These are phyloP conservation scores for Halictus rubicundus DNA, from an alignment of 1,140 invertebrate genomes.

Conservation along the genomic window DNA sequence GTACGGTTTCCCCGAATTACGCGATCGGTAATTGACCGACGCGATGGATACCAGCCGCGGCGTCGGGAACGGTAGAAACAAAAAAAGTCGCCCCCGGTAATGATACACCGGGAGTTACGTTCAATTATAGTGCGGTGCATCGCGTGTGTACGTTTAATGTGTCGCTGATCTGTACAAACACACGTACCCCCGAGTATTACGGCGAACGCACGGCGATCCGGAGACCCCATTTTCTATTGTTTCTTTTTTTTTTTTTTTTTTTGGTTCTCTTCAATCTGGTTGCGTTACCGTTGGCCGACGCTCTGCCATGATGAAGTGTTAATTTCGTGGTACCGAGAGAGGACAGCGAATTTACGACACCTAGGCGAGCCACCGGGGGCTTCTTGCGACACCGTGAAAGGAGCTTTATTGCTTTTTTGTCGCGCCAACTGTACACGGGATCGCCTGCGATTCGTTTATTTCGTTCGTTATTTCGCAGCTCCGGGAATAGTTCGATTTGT, in stretches of 20 bases:
- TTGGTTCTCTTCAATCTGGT: too few relatives aligned
- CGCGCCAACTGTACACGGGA: background rate
- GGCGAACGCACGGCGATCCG: background rate
- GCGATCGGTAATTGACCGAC: conserved; percentile 41
- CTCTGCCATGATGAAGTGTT: background rate
- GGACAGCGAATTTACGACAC: background rate
- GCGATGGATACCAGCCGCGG: conserved; percentile 9
- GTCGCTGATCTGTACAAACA: conserved; percentile 45
- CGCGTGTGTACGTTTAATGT: conserved; percentile 64
- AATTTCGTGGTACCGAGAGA: background rate
- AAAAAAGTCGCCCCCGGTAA: conserved; percentile 40
- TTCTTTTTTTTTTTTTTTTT: background rate
- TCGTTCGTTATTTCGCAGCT: too few relatives aligned
- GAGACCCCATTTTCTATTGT: too few relatives aligned
- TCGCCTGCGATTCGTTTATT: too few relatives aligned
- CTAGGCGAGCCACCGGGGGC: background rate
- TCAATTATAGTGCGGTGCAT: conserved; percentile 68
- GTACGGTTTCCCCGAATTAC: conserved; percentile 46
- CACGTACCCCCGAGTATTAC: background rate
- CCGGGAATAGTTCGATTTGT: too few relatives aligned
- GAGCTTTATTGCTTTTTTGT: background rate
- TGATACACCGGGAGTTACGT: conserved; percentile 59
- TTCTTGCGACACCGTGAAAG: background rate
- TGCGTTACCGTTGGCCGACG: background rate
- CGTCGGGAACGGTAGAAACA: conserved; percentile 23